phyloP scores from a whole-genome alignment of 2,113 vertebrate species.

The Emydura subglobosa region DNA sequence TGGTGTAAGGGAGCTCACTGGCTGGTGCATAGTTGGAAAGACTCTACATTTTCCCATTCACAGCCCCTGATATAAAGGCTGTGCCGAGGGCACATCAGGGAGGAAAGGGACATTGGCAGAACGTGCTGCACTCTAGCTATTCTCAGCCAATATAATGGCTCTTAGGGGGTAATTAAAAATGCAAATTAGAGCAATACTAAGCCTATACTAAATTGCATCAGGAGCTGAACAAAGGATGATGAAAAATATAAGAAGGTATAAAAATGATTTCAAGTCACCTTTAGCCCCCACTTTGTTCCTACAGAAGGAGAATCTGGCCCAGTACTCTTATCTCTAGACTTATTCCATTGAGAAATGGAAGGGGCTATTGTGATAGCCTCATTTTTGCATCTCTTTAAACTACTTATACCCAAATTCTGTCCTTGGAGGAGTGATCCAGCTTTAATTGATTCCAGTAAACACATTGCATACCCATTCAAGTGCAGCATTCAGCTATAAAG shows the following conservation, averaged over 20 bases:
- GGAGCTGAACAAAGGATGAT: neutral
- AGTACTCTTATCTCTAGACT: neutral
- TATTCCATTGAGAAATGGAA: neutral
- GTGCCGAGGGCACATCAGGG: neutral
- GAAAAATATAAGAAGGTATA: neutral
- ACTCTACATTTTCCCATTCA: neutral
- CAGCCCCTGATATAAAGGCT: neutral
- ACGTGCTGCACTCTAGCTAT: neutral
- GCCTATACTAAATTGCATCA: neutral
- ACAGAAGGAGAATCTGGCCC: neutral
- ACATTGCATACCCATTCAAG: neutral
- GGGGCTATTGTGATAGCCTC: neutral
- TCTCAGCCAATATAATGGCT: neutral
- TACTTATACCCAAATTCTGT: neutral
- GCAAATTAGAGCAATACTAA: rapidly evolving
- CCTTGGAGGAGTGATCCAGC: neutral
- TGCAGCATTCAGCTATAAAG: neutral
- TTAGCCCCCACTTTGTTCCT: neutral
- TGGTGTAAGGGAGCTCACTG: neutral
- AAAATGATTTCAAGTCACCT: neutral
- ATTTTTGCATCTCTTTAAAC: neutral
- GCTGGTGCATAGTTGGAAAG: neutral
- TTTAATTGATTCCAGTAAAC: neutral
- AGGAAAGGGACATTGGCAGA: neutral
- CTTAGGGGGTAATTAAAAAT: rapidly evolving